Evolutionary conservation across 2,797 vertebrate species (phyloP).

Genomic region (Anolis apletophallus): DNA sequence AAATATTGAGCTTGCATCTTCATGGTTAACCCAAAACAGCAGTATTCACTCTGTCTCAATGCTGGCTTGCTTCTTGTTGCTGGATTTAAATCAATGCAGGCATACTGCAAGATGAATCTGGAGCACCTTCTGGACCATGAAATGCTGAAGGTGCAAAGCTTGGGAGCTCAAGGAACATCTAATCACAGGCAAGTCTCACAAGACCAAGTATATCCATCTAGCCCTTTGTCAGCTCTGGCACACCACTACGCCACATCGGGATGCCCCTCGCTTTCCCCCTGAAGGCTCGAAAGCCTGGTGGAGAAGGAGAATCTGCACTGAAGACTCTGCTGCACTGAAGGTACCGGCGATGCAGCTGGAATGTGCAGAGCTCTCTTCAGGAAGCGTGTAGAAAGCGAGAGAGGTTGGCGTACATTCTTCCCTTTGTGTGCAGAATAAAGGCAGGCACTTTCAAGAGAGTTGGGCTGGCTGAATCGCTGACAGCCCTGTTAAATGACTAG

Average conservation of each 20-base stretch:
- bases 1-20: conserved; percentile 46
- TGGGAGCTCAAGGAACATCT: conserved; percentile 24
- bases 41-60: conserved; percentile 35
- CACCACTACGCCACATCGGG: conserved; percentile 26
- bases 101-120: conserved; percentile 65
- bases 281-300: conserved; percentile 7
- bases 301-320: not conserved
- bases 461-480: conserved; percentile 22
- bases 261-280: conserved; percentile 23
- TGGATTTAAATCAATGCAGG: conserved; percentile 61
- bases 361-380: conserved; percentile 55
- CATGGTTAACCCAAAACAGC: conserved; percentile 43
- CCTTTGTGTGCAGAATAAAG: conserved; percentile 63
- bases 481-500: not conserved
- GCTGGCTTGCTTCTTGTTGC: conserved; percentile 55
- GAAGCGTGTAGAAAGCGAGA: conserved; percentile 42
- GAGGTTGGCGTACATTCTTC: conserved; percentile 28
- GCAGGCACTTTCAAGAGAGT: conserved; percentile 44
- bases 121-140: conserved; percentile 54
- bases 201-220: conserved; percentile 39
- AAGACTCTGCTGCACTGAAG: not conserved
- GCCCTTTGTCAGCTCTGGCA: conserved; percentile 33
- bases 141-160: conserved; percentile 60
- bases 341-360: conserved; percentile 24
- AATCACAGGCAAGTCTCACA: conserved; percentile 34